Evolutionary conservation across 2,113 vertebrate genomes (phyloP).

Genomic region (Nothoprocta perdicaria): DNA sequence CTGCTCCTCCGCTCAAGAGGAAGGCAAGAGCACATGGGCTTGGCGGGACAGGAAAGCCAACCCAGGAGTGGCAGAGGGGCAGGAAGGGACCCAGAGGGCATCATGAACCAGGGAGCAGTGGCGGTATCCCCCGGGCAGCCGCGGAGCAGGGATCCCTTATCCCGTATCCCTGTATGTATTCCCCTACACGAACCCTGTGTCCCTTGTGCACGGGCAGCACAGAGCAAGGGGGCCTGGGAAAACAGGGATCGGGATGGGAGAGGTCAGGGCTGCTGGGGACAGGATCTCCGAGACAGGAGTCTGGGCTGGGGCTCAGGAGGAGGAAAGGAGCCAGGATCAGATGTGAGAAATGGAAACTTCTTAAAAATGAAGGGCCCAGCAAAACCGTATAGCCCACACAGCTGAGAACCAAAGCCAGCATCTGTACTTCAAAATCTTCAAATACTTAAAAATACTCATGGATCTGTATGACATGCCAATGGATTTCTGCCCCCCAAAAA

Average conservation of each 20-base stretch:
- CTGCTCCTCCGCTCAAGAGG: not conserved
- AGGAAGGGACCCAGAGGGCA: not conserved
- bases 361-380: not conserved
- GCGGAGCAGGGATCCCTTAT: rapidly evolving
- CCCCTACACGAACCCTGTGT: not conserved
- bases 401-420: not conserved
- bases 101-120: not conserved
- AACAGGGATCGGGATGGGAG: not conserved
- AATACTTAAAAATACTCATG: not conserved
- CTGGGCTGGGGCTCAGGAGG: not conserved
- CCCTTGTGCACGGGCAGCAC: not conserved
- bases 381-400: not conserved
- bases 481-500: not conserved
- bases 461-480: not conserved
- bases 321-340: not conserved
- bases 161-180: too few relatives aligned
- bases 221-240: not conserved
- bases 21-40: not conserved
- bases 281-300: not conserved
- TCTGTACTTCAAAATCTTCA: not conserved
- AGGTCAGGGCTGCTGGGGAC: not conserved
- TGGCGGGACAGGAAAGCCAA: not conserved
- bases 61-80: not conserved
- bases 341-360: not conserved
- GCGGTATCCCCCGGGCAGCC: not conserved